These are phyloP conservation scores for Epizoanthus stellaris DNA, from an alignment of 92 coral and sea anemone species.

Conservation along the genomic window DNA sequence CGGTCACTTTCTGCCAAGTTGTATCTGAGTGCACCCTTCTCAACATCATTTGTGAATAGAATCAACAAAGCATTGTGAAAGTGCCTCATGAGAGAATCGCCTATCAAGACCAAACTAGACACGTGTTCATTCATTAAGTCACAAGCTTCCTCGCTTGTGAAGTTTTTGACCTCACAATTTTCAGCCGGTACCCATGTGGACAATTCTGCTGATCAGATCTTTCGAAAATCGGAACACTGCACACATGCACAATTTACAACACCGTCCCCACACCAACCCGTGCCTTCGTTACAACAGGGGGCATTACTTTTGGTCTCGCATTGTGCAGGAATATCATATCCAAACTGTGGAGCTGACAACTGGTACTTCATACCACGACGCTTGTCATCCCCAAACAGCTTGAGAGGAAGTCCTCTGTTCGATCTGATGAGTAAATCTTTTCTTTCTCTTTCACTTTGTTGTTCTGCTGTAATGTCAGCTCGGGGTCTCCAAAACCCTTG, in stretches of 20 bases:
- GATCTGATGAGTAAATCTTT: constrained; percentile 47
- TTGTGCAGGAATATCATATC: constrained; percentile 49
- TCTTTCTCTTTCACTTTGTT: constrained; percentile 19
- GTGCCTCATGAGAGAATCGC: constrained; percentile 80
- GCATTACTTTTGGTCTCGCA: constrained; percentile 44
- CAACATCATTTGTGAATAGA: constrained; percentile 60
- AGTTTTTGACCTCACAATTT: constrained; percentile 54
- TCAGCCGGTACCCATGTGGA: constrained; percentile 53
- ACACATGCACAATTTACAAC: constrained; percentile 54
- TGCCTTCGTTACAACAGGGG: constrained; percentile 64
- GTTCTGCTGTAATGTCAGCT: constrained; percentile 27
- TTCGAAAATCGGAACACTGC: constrained; percentile 62
- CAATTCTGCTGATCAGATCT: constrained; percentile 57
- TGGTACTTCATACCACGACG: constrained; percentile 58
- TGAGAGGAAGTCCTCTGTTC: constrained; percentile 57
- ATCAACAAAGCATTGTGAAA: constrained; percentile 65
- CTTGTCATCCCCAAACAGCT: constrained; percentile 48
- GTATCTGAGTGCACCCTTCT: constrained; percentile 37
- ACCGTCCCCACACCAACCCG: constrained; percentile 59
- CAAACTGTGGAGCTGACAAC: constrained; percentile 54
- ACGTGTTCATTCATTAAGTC: constrained; percentile 51
- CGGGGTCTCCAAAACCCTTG: constrained; percentile 56
- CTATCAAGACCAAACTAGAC: constrained; percentile 60
- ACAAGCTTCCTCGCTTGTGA: constrained; percentile 64
- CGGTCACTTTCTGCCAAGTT: constrained; percentile 19